These are phyloP conservation scores for Hypotaenidia philippensis DNA, from an alignment of 2,797 vertebrate species.

Conservation along the genomic window DNA sequence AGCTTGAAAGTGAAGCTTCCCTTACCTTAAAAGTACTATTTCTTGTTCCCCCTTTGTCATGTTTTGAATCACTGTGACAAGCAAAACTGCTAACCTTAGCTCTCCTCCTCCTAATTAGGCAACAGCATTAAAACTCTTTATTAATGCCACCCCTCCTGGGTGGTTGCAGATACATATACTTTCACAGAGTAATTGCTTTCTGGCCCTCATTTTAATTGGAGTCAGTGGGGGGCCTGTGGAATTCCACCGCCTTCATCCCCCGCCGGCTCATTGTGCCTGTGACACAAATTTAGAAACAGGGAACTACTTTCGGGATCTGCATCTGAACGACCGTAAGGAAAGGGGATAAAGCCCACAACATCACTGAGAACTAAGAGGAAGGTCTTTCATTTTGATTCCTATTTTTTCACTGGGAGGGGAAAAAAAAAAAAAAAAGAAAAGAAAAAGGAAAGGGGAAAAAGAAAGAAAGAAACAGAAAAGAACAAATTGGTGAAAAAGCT, in stretches of 20 bases:
- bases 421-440: too few relatives aligned
- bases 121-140: conserved; percentile 56
- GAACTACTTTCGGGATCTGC: neutral
- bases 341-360: neutral
- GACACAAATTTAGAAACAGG: conserved; percentile 10
- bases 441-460: too few relatives aligned
- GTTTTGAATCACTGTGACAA: neutral
- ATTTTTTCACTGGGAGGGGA: neutral
- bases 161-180: conserved; percentile 50
- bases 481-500: neutral
- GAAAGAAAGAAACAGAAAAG: too few relatives aligned
- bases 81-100: conserved; percentile 33
- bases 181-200: conserved; percentile 51
- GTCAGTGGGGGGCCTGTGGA: conserved; percentile 34
- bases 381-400: neutral
- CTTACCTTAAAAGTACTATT: conserved; percentile 14
- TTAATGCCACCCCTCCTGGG: conserved; percentile 45
- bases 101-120: conserved; percentile 72
- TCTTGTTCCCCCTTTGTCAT: neutral
- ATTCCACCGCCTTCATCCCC: conserved; percentile 7
- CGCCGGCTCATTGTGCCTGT: neutral
- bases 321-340: neutral
- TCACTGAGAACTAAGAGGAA: neutral
- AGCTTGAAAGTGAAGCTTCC: neutral
- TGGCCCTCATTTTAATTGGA: conserved; percentile 73